phyloP scores from a whole-genome alignment of 2,888 invertebrate species.

The Doris montereyensis region DNA sequence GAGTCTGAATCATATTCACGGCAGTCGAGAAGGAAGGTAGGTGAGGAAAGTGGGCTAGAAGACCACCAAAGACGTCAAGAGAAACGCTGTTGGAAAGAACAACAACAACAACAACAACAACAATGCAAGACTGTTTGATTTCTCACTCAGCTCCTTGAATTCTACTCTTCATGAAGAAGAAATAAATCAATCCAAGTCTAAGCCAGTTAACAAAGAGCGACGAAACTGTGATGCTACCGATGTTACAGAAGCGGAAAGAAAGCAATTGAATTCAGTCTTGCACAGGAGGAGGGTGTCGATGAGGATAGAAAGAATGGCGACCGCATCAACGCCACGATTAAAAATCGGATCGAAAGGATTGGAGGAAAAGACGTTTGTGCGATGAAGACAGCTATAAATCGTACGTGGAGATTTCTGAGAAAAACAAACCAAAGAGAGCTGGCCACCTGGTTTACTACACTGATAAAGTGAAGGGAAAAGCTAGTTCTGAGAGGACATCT shows the following conservation, averaged over 20 bases:
- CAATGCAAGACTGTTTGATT: too few relatives aligned
- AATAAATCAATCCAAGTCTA: too few relatives aligned
- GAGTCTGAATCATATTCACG: too few relatives aligned
- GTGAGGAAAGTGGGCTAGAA: too few relatives aligned
- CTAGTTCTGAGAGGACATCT: neutral
- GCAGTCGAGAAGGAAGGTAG: too few relatives aligned
- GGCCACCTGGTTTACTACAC: constrained; percentile 31
- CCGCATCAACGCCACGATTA: constrained; percentile 23
- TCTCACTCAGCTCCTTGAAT: neutral
- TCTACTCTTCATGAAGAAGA: neutral
- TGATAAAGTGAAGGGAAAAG: constrained; percentile 1
- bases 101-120: neutral
- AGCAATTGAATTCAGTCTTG: too few relatives aligned
- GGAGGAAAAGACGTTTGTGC: constrained; percentile 10
- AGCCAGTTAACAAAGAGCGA: too few relatives aligned
- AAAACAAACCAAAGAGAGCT: constrained; percentile 17
- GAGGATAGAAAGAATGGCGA: neutral
- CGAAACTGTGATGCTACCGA: too few relatives aligned
- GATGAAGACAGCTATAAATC: neutral
- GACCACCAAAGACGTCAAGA: neutral
- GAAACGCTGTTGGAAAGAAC: neutral
- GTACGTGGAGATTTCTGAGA: constrained; percentile 21
- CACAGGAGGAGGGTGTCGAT: neutral
- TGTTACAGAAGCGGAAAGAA: too few relatives aligned
- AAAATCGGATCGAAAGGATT: constrained; percentile 7